A percentile compares a stretch with the other conserved stretches of the same genome.
Evolutionary conservation across 2,888 invertebrate species (phyloP).

Genomic region (Anodontia alba): DNA sequence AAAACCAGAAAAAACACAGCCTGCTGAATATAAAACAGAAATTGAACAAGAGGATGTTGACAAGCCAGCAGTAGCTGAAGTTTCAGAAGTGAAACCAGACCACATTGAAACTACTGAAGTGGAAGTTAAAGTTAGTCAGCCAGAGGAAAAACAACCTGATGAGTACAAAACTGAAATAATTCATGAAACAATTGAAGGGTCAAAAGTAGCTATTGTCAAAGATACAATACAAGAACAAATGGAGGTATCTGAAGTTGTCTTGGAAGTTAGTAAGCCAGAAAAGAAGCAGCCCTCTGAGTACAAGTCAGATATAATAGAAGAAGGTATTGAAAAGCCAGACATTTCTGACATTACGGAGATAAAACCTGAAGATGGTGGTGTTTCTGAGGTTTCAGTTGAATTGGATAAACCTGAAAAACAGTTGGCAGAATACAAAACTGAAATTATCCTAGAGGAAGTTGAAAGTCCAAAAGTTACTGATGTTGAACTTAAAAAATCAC

Average conservation of each 20-base stretch:
- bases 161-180: slow-evolving; percentile 37
- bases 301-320: slow-evolving; percentile 50
- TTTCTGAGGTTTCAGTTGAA: slow-evolving; percentile 37
- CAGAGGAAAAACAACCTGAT: slow-evolving; percentile 28
- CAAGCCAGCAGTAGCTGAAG: slow-evolving; percentile 40
- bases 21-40: slow-evolving; percentile 49
- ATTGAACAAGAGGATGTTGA: slow-evolving; percentile 36
- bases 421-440: slow-evolving; percentile 38
- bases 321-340: slow-evolving; percentile 31
- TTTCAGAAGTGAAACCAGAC: slow-evolving; percentile 37
- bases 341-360: slow-evolving; percentile 40
- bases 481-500: neutral
- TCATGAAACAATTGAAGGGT: slow-evolving; percentile 38
- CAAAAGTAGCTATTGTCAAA: slow-evolving; percentile 38
- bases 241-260: slow-evolving; percentile 30
- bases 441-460: slow-evolving; percentile 10
- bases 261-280: slow-evolving; percentile 35
- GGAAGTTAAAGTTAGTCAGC: slow-evolving; percentile 20
- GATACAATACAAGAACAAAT: slow-evolving; percentile 33
- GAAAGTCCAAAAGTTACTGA: slow-evolving; percentile 22
- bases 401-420: slow-evolving; percentile 41
- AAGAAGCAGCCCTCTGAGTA: slow-evolving; percentile 43
- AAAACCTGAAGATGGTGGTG: slow-evolving; percentile 52
- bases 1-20: slow-evolving; percentile 35
- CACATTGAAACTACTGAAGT: slow-evolving; percentile 30